A percentile compares a stretch with the other conserved stretches of the same genome.
Conservation (phyloP, 2,888 invertebrate genomes). For the Erynnis tages region DNA sequence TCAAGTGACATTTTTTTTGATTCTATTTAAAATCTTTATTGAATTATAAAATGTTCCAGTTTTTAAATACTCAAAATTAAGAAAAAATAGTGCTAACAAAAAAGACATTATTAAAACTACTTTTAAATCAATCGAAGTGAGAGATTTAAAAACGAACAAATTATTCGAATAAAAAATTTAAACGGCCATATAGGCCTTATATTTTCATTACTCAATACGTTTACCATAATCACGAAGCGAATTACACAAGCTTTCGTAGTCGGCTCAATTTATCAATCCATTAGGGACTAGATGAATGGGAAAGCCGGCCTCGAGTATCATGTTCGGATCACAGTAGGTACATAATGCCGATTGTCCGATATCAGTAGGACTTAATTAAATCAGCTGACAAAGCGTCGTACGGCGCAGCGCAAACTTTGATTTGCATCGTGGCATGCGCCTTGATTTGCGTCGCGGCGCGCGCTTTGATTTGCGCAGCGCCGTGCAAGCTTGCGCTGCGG, state of each 20-base stretch:
- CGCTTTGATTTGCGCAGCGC: slow-evolving; percentile 19
- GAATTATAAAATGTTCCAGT: too few relatives aligned
- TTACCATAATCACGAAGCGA: too few relatives aligned
- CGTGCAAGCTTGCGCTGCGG: background rate
- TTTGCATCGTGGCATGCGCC: background rate
- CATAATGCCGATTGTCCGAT: slow-evolving; percentile 26
- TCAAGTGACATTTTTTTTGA: too few relatives aligned
- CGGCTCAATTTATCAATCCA: slow-evolving; percentile 28
- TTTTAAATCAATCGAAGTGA: too few relatives aligned
- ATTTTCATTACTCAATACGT: too few relatives aligned
- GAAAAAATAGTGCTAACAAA: too few relatives aligned
- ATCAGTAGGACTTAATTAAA: slow-evolving; percentile 26
- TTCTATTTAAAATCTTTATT: too few relatives aligned
- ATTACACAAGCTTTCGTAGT: slow-evolving; percentile 4
- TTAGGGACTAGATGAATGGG: slow-evolving; percentile 20
- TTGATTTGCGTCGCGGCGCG: slow-evolving; percentile 16
- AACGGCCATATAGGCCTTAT: too few relatives aligned
- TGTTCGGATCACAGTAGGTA: slow-evolving; percentile 21
- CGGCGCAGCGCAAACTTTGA: slow-evolving; percentile 8
- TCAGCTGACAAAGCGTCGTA: slow-evolving; percentile 25
- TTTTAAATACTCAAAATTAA: too few relatives aligned
- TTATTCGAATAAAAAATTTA: too few relatives aligned
- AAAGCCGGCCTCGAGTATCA: slow-evolving; percentile 17
- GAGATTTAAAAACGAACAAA: too few relatives aligned
- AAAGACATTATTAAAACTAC: too few relatives aligned